Percentiles rank a stretch among this genome's conserved stretches.
These are phyloP conservation scores for Aphelinus certus DNA, from an alignment of 1,140 invertebrate species.

Conservation along the genomic window DNA sequence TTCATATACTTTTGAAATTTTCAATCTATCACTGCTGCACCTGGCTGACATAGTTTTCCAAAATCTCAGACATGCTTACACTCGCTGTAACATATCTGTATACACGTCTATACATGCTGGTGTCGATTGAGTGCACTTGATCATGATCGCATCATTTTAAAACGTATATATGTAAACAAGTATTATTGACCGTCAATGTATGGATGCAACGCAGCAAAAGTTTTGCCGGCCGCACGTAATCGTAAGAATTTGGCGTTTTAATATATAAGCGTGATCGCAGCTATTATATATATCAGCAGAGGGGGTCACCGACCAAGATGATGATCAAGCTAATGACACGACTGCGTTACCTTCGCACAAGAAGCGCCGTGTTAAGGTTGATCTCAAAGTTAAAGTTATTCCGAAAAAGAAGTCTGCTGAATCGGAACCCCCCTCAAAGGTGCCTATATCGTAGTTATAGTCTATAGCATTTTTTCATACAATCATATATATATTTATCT, in stretches of 20 bases:
- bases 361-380: slow-evolving; percentile 81
- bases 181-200: too few relatives aligned
- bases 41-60: too few relatives aligned
- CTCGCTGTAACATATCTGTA: too few relatives aligned
- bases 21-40: too few relatives aligned
- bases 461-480: neutral
- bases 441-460: slow-evolving; percentile 50
- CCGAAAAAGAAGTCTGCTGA: slow-evolving; percentile 68
- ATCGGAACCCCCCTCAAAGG: slow-evolving; percentile 53
- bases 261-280: slow-evolving; percentile 47
- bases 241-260: slow-evolving; percentile 47
- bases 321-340: slow-evolving; percentile 63
- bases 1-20: too few relatives aligned
- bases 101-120: too few relatives aligned
- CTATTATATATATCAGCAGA: slow-evolving; percentile 71
- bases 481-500: neutral
- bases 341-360: slow-evolving; percentile 75
- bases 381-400: slow-evolving; percentile 81
- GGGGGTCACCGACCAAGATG: slow-evolving; percentile 68
- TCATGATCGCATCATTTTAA: too few relatives aligned
- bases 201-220: too few relatives aligned
- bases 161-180: too few relatives aligned
- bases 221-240: slow-evolving; percentile 5
- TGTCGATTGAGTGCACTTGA: too few relatives aligned
- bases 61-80: too few relatives aligned